Conservation (phyloP, 2,888 invertebrate species). For the Heliconius aoede region DNA sequence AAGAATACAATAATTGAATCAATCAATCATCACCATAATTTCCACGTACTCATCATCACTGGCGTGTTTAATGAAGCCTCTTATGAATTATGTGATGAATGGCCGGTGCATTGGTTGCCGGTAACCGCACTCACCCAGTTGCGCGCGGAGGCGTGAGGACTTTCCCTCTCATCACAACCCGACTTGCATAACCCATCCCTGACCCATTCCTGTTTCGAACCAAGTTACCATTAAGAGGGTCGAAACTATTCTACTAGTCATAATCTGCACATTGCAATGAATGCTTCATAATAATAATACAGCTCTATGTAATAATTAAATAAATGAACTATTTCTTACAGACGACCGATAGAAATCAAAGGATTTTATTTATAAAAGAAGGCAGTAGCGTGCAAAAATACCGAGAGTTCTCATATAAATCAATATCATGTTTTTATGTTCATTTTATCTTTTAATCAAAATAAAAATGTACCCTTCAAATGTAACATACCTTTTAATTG, state of each 20-base stretch:
- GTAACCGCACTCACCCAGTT: conserved; percentile 81
- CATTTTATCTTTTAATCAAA: too few species aligned
- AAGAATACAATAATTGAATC: conserved; percentile 36
- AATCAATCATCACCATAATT: conserved; percentile 41
- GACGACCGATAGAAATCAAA: too few species aligned
- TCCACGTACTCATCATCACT: conserved; percentile 44
- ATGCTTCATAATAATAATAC: neutral
- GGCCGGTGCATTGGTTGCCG: conserved; percentile 78
- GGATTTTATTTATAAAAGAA: too few species aligned
- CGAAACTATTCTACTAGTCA: conserved; percentile 40
- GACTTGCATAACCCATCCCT: conserved; percentile 56
- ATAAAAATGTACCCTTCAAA: too few species aligned
- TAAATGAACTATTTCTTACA: too few species aligned
- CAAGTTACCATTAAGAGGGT: conserved; percentile 41
- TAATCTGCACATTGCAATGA: conserved; percentile 16
- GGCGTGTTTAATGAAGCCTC: conserved; percentile 75
- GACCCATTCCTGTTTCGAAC: conserved; percentile 39
- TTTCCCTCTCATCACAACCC: conserved; percentile 81
- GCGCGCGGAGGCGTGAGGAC: conserved; percentile 78
- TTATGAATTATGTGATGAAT: conserved; percentile 79
- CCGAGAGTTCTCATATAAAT: too few species aligned
- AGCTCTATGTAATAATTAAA: too few species aligned
- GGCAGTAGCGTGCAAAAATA: too few species aligned
- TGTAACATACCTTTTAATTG: too few species aligned
- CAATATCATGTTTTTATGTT: too few species aligned